A percentile compares a stretch with the other conserved stretches of the same genome.
These are phyloP conservation scores for Zaprionus ghesquierei DNA, from an alignment of 1,140 invertebrate genomes.

Conservation along the genomic window DNA sequence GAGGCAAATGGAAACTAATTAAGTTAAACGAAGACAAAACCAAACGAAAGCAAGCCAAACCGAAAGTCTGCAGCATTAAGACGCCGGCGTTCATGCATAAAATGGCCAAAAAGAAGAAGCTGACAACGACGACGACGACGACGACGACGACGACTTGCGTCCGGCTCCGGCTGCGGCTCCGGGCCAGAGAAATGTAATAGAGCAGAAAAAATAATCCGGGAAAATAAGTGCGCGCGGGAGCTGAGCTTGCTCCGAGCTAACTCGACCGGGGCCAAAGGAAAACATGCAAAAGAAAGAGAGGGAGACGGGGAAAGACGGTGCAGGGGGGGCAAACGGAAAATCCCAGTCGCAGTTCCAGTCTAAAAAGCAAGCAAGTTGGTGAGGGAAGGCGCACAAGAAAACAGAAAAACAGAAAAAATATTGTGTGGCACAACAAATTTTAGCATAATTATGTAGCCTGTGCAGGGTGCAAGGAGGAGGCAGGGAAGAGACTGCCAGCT, in stretches of 20 bases:
- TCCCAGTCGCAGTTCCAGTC: conserved; percentile 33
- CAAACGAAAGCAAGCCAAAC: conserved; percentile 26
- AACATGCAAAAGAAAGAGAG: conserved; percentile 34
- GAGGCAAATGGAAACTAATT: conserved; percentile 66
- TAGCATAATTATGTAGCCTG: conserved; percentile 75
- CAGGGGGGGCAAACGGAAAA: neutral
- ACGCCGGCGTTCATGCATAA: conserved; percentile 72
- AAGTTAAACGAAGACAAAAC: conserved; percentile 70
- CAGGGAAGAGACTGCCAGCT: neutral
- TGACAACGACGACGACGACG: neutral
- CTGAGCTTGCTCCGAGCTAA: neutral
- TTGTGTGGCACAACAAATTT: conserved; percentile 76
- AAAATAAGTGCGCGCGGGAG: conserved; percentile 17
- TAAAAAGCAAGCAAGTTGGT: conserved; percentile 27
- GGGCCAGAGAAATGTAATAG: conserved; percentile 32
- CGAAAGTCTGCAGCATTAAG: conserved; percentile 71
- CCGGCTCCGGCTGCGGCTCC: neutral
- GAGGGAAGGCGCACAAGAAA: conserved; percentile 23
- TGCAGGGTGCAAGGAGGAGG: neutral
- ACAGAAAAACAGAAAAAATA: conserved; percentile 40
- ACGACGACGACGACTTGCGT: neutral
- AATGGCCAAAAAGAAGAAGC: conserved; percentile 28
- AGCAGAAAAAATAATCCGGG: conserved; percentile 36
- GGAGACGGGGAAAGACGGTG: neutral
- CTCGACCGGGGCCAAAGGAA: conserved; percentile 20